These are phyloP conservation scores for Platycheirus albimanus DNA, from an alignment of 2,888 invertebrate species.

Conservation along the genomic window DNA sequence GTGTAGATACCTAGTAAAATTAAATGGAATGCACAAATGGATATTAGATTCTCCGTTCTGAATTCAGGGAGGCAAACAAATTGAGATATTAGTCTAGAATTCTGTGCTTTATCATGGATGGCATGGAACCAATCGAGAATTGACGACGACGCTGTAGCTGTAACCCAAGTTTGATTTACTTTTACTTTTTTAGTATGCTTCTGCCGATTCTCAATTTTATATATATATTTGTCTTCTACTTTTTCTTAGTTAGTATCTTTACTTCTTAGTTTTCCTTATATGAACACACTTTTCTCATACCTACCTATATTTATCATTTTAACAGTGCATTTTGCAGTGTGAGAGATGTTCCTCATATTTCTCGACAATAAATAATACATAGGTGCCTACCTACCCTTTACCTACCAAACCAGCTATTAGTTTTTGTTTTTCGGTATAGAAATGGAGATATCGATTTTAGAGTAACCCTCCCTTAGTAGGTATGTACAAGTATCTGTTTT, in stretches of 20 bases:
- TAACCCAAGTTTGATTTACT: slow-evolving; percentile 59
- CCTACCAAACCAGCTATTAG: no score
- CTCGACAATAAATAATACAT: no score
- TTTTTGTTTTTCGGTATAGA: slow-evolving; percentile 5
- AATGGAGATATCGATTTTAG: slow-evolving; percentile 43
- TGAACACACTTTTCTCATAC: slow-evolving; percentile 44
- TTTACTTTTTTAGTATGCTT: slow-evolving; percentile 39
- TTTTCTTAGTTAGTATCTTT: slow-evolving; percentile 41
- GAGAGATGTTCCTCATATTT: no score
- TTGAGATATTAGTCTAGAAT: slow-evolving; percentile 3
- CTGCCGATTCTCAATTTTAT: slow-evolving; percentile 31
- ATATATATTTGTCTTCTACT: slow-evolving; percentile 31
- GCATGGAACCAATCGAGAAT: slow-evolving; percentile 66
- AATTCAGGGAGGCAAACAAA: neutral
- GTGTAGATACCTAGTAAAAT: slow-evolving; percentile 53
- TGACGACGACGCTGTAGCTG: slow-evolving; percentile 46
- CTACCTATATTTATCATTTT: no score
- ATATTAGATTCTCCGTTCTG: slow-evolving; percentile 55
- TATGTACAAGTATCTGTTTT: no score
- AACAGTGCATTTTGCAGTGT: no score
- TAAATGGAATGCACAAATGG: slow-evolving; percentile 63
- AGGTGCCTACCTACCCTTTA: no score
- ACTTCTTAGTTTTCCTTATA: slow-evolving; percentile 50
- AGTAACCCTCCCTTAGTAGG: neutral
- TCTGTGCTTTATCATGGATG: slow-evolving; percentile 63